These are phyloP conservation scores for Xerus rutilus DNA, from an alignment of 2,797 vertebrate genomes.

Conservation along the genomic window DNA sequence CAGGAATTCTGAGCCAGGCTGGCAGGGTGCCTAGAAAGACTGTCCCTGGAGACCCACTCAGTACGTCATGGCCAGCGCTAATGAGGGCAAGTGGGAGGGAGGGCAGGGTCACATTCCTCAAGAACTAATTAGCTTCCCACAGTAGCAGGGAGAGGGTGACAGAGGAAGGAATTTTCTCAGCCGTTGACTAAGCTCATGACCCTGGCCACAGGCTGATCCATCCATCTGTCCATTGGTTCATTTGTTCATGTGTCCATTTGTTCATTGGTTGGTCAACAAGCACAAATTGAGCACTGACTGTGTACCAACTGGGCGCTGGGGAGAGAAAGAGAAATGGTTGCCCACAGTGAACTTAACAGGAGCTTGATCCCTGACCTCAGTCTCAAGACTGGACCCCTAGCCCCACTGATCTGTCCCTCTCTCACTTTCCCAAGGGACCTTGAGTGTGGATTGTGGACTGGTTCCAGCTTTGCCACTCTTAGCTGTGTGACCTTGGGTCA, in stretches of 20 bases:
- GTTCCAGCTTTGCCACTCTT: not conserved
- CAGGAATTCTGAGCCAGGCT: conserved; percentile 55
- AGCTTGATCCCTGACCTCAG: not conserved
- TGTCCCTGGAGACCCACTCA: conserved; percentile 60
- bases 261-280: conserved; percentile 9
- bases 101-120: conserved; percentile 76
- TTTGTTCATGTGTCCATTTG: not conserved
- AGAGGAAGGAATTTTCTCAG: conserved; percentile 54
- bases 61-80: conserved; percentile 58
- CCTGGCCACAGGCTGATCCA: not conserved
- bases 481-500: not conserved
- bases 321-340: not conserved
- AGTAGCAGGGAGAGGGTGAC: not conserved
- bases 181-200: not conserved
- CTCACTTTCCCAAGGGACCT: not conserved
- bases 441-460: not conserved
- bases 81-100: conserved; percentile 67
- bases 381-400: not conserved
- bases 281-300: not conserved
- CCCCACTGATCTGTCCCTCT: not conserved
- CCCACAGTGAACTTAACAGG: not conserved
- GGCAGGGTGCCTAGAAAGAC: conserved; percentile 70
- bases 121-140: conserved; percentile 78
- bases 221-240: not conserved
- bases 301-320: not conserved